Evolutionary conservation across 2,888 invertebrate species (phyloP), one percentile per base, ranked within the genome.

Genomic region (Zelleria hepariella): DNA sequence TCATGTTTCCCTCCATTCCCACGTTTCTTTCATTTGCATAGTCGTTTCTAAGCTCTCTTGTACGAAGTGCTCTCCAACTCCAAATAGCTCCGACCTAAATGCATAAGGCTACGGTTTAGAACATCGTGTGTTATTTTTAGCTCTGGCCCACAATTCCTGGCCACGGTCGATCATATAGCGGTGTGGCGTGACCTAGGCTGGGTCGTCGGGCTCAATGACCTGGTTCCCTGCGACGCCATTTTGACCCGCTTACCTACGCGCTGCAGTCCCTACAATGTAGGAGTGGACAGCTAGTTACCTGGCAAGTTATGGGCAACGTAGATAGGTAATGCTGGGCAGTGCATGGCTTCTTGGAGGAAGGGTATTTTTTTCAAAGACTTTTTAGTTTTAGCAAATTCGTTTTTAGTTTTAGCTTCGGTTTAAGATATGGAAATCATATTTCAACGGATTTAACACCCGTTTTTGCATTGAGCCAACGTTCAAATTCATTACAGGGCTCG

Each of bases 141-240:
- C 21, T 49, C 49, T 20, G 49, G 2, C 18, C 10, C 20, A 49
- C 49, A 7, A 49, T 8, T 18, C 7, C 49, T 49, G 49, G 49
- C 20, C 49, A 21, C 20, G 20, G 21, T 21, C 49, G 20, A 20
- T 21, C 49, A 21, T 42, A n/a, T n/a, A n/a, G n/a, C n/a, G n/a
- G n/a, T n/a, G n/a, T n/a, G n/a, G n/a, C n/a, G 49, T 49, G 49
- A 49, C 49, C 49, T 49, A 49, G 49, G 4, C 49, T 49, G 20
- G 49, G 18, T 23, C 51, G 23, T 8, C 54, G 23, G 15, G 26
- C 26, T 20, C 51, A 20, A 51, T 23, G 54, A 26, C 54, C 54
- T 54, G 54, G 54, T 54, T 54, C 26, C n/a, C 26, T 54, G 18
- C 3, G 26, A n/a, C 25, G 54, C 54, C 54, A 54, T 54, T 54